These are phyloP conservation scores for Irena cyanogastra DNA, from an alignment of 2,113 vertebrate genomes.

Conservation along the genomic window DNA sequence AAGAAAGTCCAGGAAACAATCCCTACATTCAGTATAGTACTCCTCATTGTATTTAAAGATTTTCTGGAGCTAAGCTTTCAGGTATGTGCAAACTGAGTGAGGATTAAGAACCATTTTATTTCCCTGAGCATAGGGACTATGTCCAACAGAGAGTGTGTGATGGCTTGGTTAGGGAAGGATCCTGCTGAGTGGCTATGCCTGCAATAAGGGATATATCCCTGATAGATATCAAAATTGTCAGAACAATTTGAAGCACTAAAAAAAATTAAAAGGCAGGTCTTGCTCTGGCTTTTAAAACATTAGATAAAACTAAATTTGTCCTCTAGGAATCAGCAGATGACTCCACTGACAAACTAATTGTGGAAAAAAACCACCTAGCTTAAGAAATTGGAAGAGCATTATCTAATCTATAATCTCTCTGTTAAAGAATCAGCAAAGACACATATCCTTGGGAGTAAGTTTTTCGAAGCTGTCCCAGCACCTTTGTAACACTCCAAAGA, in stretches of 20 bases:
- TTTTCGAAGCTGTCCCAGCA: neutral
- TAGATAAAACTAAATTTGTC: neutral
- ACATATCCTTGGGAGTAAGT: neutral
- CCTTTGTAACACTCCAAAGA: neutral
- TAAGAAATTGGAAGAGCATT: neutral
- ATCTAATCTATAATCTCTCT: neutral
- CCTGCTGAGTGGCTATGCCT: neutral
- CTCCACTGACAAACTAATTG: neutral
- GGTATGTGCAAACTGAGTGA: conserved; percentile 4
- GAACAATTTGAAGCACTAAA: neutral
- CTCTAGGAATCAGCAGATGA: neutral
- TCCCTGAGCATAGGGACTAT: neutral
- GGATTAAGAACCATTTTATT: neutral
- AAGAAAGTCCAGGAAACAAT: conserved; percentile 25
- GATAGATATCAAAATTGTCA: neutral
- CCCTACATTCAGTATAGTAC: conserved; percentile 15
- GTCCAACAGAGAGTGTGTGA: neutral
- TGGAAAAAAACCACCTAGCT: neutral
- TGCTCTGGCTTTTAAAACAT: neutral
- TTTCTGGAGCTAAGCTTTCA: conserved; percentile 51
- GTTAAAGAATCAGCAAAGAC: neutral
- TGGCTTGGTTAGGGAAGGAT: neutral
- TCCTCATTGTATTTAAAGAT: conserved; percentile 26
- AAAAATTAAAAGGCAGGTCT: neutral
- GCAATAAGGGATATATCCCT: neutral